These are phyloP conservation scores for Eutrigla gurnardus DNA, from an alignment of 2,797 vertebrate genomes.

Conservation along the genomic window DNA sequence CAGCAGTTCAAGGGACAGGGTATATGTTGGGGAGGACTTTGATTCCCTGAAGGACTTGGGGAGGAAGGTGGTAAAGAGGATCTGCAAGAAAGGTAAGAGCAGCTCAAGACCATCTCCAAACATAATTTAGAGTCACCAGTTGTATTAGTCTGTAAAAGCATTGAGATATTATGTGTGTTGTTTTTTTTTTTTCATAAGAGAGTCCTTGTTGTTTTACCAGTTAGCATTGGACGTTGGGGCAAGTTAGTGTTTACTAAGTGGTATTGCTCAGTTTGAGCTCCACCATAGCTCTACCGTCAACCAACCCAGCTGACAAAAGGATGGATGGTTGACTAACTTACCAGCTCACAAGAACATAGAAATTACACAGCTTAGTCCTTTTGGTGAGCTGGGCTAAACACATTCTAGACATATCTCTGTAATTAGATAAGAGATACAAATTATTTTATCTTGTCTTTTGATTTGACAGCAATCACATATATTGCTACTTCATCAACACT, in stretches of 20 bases:
- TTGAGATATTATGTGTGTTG: neutral
- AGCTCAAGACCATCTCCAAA: neutral
- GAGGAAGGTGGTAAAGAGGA: constrained; percentile 73
- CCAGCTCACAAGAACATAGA: neutral
- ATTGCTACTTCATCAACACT: too few species aligned
- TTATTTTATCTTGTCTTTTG: neutral
- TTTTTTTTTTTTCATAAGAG: neutral
- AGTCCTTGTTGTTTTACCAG: neutral
- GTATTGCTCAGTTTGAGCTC: neutral
- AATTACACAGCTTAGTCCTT: neutral
- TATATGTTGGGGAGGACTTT: constrained; percentile 70
- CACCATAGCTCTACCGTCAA: neutral
- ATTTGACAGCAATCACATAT: neutral
- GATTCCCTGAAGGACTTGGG: constrained; percentile 74
- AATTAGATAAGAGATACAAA: too few species aligned
- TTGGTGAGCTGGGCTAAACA: neutral
- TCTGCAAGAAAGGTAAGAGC: constrained; percentile 83
- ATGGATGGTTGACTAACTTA: neutral
- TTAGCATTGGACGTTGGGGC: neutral
- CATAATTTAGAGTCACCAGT: neutral
- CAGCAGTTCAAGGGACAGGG: constrained; percentile 61
- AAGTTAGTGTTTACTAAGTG: neutral
- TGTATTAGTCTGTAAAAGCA: neutral
- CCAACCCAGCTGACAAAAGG: neutral
- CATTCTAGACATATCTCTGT: neutral